These are phyloP conservation scores for Camptogramma bilineatum DNA, from an alignment of 2,888 invertebrate species.

Conservation along the genomic window DNA sequence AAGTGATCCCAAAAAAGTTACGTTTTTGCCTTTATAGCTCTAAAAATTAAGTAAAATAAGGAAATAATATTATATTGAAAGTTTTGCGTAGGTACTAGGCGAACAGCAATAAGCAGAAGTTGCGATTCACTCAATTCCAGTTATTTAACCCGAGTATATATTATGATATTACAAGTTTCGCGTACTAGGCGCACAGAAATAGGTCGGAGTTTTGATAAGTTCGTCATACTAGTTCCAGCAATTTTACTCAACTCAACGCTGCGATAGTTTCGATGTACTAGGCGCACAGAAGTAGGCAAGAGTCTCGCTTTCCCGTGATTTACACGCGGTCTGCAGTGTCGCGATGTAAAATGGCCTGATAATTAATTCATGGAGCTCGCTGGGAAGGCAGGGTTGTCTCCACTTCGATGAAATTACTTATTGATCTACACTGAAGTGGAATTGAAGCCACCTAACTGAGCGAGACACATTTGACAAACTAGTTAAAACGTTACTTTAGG, in stretches of 20 bases:
- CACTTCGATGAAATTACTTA: slow-evolving; percentile 1
- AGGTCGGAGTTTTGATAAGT: background rate
- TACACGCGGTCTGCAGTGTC: slow-evolving; percentile 32
- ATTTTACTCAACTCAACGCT: background rate
- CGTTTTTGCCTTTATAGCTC: too few relatives aligned
- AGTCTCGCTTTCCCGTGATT: slow-evolving; percentile 32
- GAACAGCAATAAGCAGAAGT: background rate
- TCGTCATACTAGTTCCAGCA: background rate
- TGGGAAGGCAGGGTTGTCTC: slow-evolving; percentile 27
- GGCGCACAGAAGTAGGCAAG: slow-evolving; percentile 25
- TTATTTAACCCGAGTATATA: background rate
- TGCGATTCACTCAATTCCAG: background rate
- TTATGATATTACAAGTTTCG: background rate
- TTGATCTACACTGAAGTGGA: background rate
- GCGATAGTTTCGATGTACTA: slow-evolving; percentile 3
- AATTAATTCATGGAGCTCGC: slow-evolving; percentile 40
- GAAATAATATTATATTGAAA: background rate
- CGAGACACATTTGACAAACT: background rate
- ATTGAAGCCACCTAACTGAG: background rate
- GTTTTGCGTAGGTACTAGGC: background rate
- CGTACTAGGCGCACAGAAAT: slow-evolving; percentile 3
- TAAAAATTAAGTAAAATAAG: too few relatives aligned
- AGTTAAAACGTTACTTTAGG: background rate
- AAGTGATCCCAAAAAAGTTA: too few relatives aligned
- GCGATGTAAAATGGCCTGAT: slow-evolving; percentile 43